Evolutionary conservation across 2,797 vertebrate genomes (phyloP).

Genomic region (Gambusia yucatana): DNA sequence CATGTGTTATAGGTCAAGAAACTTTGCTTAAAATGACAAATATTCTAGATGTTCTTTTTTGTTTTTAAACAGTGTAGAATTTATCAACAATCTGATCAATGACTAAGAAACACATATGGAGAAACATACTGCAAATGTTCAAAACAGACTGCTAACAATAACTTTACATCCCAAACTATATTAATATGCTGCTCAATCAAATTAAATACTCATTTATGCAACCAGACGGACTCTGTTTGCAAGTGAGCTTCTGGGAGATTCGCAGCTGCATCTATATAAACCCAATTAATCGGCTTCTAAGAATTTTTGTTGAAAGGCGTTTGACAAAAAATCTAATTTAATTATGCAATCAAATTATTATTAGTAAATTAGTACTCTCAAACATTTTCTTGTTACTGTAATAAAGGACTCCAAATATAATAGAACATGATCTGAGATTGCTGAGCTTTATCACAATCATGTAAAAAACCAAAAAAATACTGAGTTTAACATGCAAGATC

Average conservation of each 20-base stretch:
- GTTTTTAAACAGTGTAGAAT: not conserved
- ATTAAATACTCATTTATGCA: not conserved
- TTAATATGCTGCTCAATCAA: conserved; percentile 4
- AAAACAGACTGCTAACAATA: not conserved
- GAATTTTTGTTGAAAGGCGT: not conserved
- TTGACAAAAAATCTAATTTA: not conserved
- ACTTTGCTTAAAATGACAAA: not conserved
- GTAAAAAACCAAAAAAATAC: not conserved
- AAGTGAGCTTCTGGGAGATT: conserved; percentile 1
- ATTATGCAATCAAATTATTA: not conserved
- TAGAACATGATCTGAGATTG: not conserved
- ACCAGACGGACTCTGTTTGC: not conserved
- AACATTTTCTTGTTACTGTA: not conserved
- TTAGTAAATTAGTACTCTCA: not conserved
- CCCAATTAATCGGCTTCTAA: not conserved
- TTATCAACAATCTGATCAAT: conserved; percentile 6
- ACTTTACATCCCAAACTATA: not conserved
- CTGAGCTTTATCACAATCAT: not conserved
- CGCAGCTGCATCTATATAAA: not conserved
- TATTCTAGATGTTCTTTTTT: not conserved
- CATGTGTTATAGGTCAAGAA: not conserved
- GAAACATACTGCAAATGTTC: not conserved
- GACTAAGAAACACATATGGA: not conserved
- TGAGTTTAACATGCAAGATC: not conserved
- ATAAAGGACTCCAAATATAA: not conserved